phyloP scores from a whole-genome alignment of 53 echinoderm and acorn worm species.

The Stichopus horrens region DNA sequence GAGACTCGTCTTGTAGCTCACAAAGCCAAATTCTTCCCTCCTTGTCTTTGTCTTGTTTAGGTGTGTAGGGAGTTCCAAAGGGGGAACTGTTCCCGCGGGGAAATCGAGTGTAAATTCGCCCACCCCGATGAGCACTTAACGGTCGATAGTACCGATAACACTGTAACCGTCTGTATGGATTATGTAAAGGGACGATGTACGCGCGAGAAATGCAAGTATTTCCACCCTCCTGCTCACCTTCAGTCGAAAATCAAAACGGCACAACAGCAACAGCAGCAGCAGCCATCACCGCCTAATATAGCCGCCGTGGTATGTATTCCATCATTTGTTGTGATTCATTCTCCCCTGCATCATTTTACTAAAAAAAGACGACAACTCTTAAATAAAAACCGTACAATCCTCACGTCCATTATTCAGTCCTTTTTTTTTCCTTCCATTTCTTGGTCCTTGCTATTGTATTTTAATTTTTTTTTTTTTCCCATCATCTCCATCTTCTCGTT shows the following conservation, averaged over 20 bases:
- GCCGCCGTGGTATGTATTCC: conserved; percentile 84
- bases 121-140: conserved; percentile 96
- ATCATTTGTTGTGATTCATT: conserved; percentile 33
- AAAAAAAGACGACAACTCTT: neutral
- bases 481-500: neutral
- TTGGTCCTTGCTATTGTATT: neutral
- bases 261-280: conserved; percentile 88
- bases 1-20: neutral
- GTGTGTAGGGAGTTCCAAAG: conserved; percentile 99
- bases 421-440: neutral
- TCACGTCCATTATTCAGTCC: neutral
- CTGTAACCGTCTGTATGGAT: conserved; percentile 99
- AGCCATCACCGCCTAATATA: conserved; percentile 75
- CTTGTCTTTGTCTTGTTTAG: conserved; percentile 46
- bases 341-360: conserved; percentile 7
- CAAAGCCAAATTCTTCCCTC: conserved; percentile 1
- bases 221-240: conserved; percentile 99
- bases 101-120: conserved; percentile 97
- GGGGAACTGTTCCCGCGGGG: conserved; percentile 95
- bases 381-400: neutral
- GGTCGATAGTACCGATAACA: conserved; percentile 92
- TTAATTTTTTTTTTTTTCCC: neutral
- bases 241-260: conserved; percentile 99
- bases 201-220: conserved; percentile 99
- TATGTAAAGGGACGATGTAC: conserved; percentile 98